A percentile compares a stretch with the other conserved stretches of the same genome.
Conservation (phyloP, 2,888 invertebrate species). For the Mythimna ferrago region DNA sequence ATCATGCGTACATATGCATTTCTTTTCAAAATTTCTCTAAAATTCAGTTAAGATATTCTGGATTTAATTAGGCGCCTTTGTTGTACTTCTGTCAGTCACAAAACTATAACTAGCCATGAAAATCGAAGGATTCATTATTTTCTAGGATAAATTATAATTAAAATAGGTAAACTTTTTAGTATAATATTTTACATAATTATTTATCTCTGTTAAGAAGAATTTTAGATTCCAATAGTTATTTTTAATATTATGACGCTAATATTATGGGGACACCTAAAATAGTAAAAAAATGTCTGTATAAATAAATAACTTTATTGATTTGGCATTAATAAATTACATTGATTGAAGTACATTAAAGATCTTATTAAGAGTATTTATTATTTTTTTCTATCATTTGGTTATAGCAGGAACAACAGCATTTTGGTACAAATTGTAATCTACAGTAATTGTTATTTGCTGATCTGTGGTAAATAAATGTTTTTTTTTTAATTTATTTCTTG, state of each 20-base stretch:
- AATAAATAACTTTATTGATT: constrained; percentile 82
- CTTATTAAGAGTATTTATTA: constrained; percentile 70
- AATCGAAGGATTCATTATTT: constrained; percentile 23
- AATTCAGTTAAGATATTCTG: background rate
- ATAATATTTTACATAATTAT: constrained; percentile 45
- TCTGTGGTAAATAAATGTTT: constrained; percentile 1
- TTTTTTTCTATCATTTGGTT: constrained; percentile 59
- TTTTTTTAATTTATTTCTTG: no score
- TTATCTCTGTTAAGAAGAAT: constrained; percentile 39
- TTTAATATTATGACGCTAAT: constrained; percentile 46
- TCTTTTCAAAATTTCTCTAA: background rate
- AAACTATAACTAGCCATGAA: constrained; percentile 47
- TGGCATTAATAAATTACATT: constrained; percentile 78
- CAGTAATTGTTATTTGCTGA: constrained; percentile 1
- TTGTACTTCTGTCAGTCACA: constrained; percentile 8
- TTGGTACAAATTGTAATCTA: constrained; percentile 11
- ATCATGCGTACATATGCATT: background rate
- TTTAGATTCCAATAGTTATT: constrained; percentile 49
- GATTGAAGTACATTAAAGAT: constrained; percentile 75
- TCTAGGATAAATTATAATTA: constrained; percentile 52
- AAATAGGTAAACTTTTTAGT: constrained; percentile 49
- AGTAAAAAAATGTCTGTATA: constrained; percentile 61
- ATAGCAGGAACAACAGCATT: constrained; percentile 30
- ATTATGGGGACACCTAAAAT: constrained; percentile 24
- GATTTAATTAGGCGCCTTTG: background rate